Evolutionary conservation across 2,797 vertebrate species (phyloP).

Genomic region (Heterohyrax brucei): DNA sequence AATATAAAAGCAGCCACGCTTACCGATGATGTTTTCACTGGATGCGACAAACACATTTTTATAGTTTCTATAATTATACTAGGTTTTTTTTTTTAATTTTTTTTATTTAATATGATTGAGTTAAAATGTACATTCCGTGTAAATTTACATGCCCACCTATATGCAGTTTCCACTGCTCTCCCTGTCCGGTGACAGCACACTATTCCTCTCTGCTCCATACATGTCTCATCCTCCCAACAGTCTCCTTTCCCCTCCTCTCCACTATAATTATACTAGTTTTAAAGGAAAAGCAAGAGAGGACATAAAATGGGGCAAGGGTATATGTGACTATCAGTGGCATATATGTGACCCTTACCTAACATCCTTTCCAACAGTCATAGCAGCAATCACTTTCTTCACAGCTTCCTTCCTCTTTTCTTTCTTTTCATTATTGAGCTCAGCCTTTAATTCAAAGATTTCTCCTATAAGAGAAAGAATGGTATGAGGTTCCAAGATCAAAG

Average conservation of each 20-base stretch:
- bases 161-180: no score
- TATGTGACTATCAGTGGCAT: neutral
- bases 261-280: neutral
- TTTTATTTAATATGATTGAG: no score
- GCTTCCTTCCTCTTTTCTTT: slow-evolving; percentile 99
- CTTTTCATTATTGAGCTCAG: slow-evolving; percentile 99
- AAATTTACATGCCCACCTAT: no score
- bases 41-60: neutral
- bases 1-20: neutral
- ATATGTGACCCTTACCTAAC: slow-evolving; percentile 94
- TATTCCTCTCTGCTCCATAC: no score
- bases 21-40: neutral
- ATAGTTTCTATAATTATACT: neutral
- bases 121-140: no score
- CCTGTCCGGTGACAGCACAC: no score
- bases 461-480: slow-evolving; percentile 90
- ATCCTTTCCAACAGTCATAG: slow-evolving; percentile 99
- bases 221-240: no score
- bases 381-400: slow-evolving; percentile 99
- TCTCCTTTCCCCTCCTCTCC: no score
- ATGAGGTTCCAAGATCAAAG: slow-evolving; percentile 2
- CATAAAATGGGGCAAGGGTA: neutral
- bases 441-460: slow-evolving; percentile 99
- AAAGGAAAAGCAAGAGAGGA: slow-evolving; percentile 2
- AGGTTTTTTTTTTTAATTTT: neutral